Evolutionary conservation across 2,797 vertebrate species (phyloP).

Genomic region (Tachyglossus aculeatus): DNA sequence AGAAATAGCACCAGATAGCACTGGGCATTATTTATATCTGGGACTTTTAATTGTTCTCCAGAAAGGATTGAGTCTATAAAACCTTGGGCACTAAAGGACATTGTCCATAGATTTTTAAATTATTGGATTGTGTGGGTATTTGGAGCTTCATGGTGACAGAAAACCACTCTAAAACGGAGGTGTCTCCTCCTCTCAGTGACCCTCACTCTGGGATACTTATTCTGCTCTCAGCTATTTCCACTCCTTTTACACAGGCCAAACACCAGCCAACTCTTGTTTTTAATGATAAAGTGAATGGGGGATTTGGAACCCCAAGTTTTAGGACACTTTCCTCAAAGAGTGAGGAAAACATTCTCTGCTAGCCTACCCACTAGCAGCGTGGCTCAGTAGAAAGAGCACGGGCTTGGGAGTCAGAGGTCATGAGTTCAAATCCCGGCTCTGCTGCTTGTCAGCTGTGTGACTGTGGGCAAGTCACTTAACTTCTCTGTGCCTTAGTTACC

Average conservation of each 20-base stretch:
- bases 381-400: too few relatives aligned
- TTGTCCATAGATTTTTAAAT: neutral
- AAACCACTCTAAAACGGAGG: too few relatives aligned
- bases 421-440: too few relatives aligned
- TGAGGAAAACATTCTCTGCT: neutral
- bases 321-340: neutral
- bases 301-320: neutral
- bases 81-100: neutral
- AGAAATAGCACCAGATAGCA: slow-evolving; percentile 7
- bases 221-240: slow-evolving; percentile 34
- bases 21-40: neutral
- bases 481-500: too few relatives aligned
- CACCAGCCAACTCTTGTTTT: slow-evolving; percentile 29
- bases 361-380: neutral
- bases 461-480: too few relatives aligned
- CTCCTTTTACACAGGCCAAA: slow-evolving; percentile 5
- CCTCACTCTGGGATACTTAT: too few relatives aligned
- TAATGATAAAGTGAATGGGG: slow-evolving; percentile 30
- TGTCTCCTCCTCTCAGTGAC: too few relatives aligned
- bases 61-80: slow-evolving; percentile 15
- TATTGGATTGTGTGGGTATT: slow-evolving; percentile 15
- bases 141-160: neutral
- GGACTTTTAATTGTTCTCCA: neutral
- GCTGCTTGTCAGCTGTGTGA: too few relatives aligned
- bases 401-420: too few relatives aligned